Percentiles rank a stretch among this genome's conserved stretches.
phyloP scores from a whole-genome alignment of 2,888 invertebrate species.

The Fragum whitleyi region DNA sequence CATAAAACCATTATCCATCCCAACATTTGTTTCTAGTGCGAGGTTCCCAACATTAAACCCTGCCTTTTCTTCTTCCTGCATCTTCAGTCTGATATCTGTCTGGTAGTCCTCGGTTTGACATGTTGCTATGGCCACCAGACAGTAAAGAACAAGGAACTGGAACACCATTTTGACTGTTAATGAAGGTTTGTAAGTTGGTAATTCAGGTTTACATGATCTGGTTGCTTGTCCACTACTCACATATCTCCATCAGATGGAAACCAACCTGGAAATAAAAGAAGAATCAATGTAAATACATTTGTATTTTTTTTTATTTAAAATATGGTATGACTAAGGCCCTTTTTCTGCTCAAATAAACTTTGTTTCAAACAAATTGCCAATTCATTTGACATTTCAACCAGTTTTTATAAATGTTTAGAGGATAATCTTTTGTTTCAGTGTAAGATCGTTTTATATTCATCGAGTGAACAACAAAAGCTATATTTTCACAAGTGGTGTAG shows the following conservation, averaged over 20 bases:
- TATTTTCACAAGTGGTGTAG: no score
- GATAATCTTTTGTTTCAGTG: no score
- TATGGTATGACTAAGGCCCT: no score
- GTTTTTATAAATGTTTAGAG: no score
- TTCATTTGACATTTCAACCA: no score
- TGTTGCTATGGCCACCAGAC: conserved; percentile 25
- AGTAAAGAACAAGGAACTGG: not conserved
- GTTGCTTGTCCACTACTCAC: not conserved
- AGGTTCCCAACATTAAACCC: conserved; percentile 66
- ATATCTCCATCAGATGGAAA: not conserved
- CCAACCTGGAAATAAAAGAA: not conserved
- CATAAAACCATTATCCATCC: conserved; percentile 47
- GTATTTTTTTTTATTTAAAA: no score
- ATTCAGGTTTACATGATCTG: not conserved
- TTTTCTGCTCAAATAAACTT: no score
- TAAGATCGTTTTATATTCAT: no score
- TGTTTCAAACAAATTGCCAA: no score
- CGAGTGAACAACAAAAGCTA: no score
- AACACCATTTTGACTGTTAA: not conserved
- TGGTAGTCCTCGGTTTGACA: conserved; percentile 34
- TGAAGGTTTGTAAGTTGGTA: not conserved
- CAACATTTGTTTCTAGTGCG: conserved; percentile 63
- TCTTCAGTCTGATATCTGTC: conserved; percentile 35
- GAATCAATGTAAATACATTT: no score
- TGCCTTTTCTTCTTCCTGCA: conserved; percentile 56